Conservation (phyloP, 2,888 invertebrate species). For the Lampropteryx suffumata region DNA sequence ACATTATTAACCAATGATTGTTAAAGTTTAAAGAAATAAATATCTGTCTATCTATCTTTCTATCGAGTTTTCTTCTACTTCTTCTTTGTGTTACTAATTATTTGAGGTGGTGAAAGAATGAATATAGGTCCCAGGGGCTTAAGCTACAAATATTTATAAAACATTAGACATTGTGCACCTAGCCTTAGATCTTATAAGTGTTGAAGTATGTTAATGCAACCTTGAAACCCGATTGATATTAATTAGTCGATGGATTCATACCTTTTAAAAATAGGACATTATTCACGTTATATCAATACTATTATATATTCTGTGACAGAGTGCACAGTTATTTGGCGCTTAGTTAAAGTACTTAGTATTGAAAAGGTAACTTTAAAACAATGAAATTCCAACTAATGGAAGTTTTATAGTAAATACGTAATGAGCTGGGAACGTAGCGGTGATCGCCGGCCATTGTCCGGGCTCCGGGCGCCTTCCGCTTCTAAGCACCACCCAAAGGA, state of each 20-base stretch:
- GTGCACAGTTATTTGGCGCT: background rate
- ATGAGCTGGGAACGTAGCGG: conserved; percentile 75
- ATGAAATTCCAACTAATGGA: conserved; percentile 57
- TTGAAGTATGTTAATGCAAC: conserved; percentile 6
- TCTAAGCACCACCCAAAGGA: conserved; percentile 53
- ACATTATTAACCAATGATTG: too few relatives aligned
- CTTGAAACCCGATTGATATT: conserved; percentile 22
- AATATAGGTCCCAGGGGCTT: too few relatives aligned
- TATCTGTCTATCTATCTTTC: too few relatives aligned
- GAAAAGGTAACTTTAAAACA: conserved; percentile 33
- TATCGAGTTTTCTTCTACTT: too few relatives aligned
- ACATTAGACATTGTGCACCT: background rate
- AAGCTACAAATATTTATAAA: too few relatives aligned
- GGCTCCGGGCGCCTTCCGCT: conserved; percentile 70
- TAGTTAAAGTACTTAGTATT: conserved; percentile 10
- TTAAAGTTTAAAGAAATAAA: too few relatives aligned
- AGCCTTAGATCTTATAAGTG: conserved; percentile 2
- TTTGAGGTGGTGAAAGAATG: too few relatives aligned
- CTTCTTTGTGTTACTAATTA: too few relatives aligned
- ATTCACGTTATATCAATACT: too few relatives aligned
- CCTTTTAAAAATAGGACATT: conserved; percentile 11
- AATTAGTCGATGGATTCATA: conserved; percentile 13
- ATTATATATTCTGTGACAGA: too few relatives aligned
- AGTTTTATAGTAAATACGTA: conserved; percentile 74
- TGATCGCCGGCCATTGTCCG: conserved; percentile 77